These are phyloP conservation scores for Gastrophryne carolinensis DNA, from an alignment of 2,797 vertebrate genomes.

Conservation along the genomic window DNA sequence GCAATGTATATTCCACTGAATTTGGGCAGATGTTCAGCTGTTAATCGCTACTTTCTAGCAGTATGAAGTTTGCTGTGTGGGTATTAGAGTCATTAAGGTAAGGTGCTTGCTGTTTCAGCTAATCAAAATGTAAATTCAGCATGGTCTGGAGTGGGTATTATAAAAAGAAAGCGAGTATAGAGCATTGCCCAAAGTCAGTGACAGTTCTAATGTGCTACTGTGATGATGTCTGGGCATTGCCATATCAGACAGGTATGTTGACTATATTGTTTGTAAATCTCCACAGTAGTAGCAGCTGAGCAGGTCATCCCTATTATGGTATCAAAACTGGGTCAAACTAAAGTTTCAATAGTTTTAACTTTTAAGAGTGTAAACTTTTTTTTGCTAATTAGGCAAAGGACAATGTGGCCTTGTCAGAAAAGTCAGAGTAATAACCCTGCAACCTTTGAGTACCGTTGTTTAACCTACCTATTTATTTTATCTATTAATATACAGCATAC, in stretches of 20 bases:
- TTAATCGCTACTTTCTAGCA: not conserved
- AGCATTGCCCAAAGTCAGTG: not conserved
- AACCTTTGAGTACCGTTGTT: too few relatives aligned
- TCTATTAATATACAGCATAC: too few relatives aligned
- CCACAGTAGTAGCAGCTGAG: not conserved
- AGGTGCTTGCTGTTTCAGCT: not conserved
- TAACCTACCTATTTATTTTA: too few relatives aligned
- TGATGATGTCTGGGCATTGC: not conserved
- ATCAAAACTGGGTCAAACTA: not conserved
- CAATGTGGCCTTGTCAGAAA: too few relatives aligned
- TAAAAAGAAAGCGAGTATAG: not conserved
- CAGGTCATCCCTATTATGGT: not conserved
- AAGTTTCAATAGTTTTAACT: too few relatives aligned
- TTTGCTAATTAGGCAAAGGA: too few relatives aligned
- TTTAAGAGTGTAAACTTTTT: too few relatives aligned
- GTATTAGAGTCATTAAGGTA: not conserved
- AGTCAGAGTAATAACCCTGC: too few relatives aligned
- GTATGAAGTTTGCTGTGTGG: not conserved
- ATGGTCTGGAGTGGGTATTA: not conserved
- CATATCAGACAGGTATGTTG: not conserved
- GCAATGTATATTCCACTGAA: not conserved
- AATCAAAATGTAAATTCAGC: not conserved
- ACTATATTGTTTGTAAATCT: not conserved
- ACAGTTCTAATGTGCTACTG: not conserved
- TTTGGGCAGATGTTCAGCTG: not conserved